Percentiles rank a stretch among this genome's conserved stretches.
These are phyloP conservation scores for Triplophysa dalaica DNA, from an alignment of 2,113 vertebrate genomes.

Conservation along the genomic window DNA sequence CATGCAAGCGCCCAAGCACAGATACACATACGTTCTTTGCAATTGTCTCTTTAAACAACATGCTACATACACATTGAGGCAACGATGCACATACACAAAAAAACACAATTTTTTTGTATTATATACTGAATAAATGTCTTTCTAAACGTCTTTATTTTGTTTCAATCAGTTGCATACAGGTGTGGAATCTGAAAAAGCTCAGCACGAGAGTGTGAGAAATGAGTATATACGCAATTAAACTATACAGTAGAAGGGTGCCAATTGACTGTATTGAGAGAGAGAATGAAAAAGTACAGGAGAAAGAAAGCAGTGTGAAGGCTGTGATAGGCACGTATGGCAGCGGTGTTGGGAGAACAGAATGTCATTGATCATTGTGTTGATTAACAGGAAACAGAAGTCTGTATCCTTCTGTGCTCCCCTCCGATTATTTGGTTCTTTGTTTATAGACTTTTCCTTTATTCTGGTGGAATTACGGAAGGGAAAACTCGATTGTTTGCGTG, in stretches of 20 bases:
- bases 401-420: background rate
- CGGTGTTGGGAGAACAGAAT: background rate
- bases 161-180: slow-evolving; percentile 9
- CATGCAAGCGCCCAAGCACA: background rate
- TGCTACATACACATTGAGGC: slow-evolving; percentile 5
- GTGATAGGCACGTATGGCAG: background rate
- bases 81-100: background rate
- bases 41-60: background rate
- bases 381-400: slow-evolving; percentile 20
- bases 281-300: background rate
- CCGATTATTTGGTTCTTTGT: slow-evolving; percentile 17
- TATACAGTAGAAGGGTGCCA: background rate
- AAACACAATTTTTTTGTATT: no score
- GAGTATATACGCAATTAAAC: slow-evolving; percentile 6
- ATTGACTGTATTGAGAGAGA: background rate
- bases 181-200: slow-evolving; percentile 4
- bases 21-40: background rate
- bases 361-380: slow-evolving; percentile 31
- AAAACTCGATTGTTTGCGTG: background rate
- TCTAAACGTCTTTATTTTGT: background rate
- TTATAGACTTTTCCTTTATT: slow-evolving; percentile 14
- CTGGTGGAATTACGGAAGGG: background rate
- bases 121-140: background rate
- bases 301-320: background rate
- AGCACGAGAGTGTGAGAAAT: background rate